Base-by-base conservation (phyloP, 1,140 invertebrate genomes). In the Pseudomyrmex cubaensis region DNA sequence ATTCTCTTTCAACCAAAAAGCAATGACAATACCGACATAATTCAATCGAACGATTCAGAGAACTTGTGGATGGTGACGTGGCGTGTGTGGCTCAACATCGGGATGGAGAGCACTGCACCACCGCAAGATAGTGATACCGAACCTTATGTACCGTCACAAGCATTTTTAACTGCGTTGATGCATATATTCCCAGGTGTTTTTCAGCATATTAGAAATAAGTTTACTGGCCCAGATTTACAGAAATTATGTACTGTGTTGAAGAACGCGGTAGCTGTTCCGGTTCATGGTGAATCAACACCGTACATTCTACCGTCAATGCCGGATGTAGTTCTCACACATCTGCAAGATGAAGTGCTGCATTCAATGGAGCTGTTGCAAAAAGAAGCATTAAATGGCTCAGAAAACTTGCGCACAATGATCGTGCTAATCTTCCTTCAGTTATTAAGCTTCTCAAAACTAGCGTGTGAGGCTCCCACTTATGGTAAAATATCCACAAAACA, bases 101-200 rank as follows among this genome's bases (percentile, higher is more conserved):
- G 97, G 20, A 96, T 95, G 61, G 96, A 97, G 91, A 96, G 96
- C 82, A 97, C 97, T 35, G 95, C 96, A 74, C 96, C 97, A 12
- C 95, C 96, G n/a, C 92, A 95, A 59, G 95, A 95, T 90, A 92
- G 95, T 69, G 95, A 95, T 83, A 94, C 94, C 8, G 96, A 96
- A 87, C 95, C 96, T 82, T 98, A 98, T 93, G 96, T 98, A 84
- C 98, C 98, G 1, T 98, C 97, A 13, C 98, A 99, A 92, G 96
- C 97, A 84, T 99, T 99, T 94, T 95, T 99, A 35, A 98, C 98
- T 0, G 97, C 98, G 1, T 95, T 99, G 4, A 97, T 99, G 85
- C 98, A 99, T 94, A 99, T 99, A 91, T 99, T 99, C 93, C 98
- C 98, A 17, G 96, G 97, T 62, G 96, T 99, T 73, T 99, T 99